These are phyloP conservation scores for Alfaro cultratus DNA, from an alignment of 2,797 vertebrate genomes.

Conservation along the genomic window DNA sequence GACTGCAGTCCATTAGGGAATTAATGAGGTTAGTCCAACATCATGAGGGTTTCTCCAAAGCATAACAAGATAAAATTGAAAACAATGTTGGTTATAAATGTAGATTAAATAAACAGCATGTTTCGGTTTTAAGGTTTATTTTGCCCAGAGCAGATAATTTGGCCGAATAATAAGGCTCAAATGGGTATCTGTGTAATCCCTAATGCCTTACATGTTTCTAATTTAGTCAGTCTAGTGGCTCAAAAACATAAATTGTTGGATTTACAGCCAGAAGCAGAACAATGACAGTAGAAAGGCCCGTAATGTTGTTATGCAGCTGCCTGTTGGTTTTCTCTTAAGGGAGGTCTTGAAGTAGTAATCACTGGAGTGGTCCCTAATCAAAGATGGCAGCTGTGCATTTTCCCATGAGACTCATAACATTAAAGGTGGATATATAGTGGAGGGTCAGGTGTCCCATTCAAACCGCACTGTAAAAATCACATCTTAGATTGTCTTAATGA, in stretches of 20 bases:
- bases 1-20: conserved; percentile 62
- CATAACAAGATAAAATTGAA: not conserved
- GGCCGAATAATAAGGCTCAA: rapidly evolving
- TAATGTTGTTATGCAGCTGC: conserved; percentile 44
- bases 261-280: conserved; percentile 48
- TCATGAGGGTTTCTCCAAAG: conserved; percentile 21
- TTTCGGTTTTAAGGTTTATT: not conserved
- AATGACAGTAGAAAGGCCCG: conserved; percentile 45
- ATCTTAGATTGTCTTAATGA: not conserved
- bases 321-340: conserved; percentile 34
- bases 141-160: not conserved
- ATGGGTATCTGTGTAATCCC: not conserved
- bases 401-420: conserved; percentile 75
- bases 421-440: conserved; percentile 49
- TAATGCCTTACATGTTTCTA: not conserved
- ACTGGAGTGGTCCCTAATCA: conserved; percentile 77
- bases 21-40: conserved; percentile 60
- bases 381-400: conserved; percentile 69
- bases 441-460: conserved; percentile 43
- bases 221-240: conserved; percentile 1
- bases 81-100: conserved; percentile 1
- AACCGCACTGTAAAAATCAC: conserved; percentile 10
- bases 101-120: not conserved
- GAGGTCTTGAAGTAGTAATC: conserved; percentile 66
- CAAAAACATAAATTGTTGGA: conserved; percentile 2